A percentile compares a stretch with the other conserved stretches of the same genome.
Conservation (phyloP, 2,797 vertebrate species). For the Coracias cyanogaster region DNA sequence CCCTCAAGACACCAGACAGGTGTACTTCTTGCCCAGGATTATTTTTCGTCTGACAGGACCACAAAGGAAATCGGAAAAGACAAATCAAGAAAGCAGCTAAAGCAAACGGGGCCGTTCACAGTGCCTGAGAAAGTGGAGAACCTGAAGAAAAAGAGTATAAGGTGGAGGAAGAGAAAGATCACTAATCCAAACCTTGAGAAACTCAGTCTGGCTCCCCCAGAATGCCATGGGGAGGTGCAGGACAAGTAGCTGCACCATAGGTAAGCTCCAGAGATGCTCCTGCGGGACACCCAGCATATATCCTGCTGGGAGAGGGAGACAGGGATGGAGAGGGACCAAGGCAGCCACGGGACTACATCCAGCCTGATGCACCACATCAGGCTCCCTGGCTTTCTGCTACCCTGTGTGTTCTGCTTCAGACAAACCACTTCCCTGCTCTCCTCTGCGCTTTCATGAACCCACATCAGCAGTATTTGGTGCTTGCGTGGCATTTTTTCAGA, state of each 20-base stretch:
- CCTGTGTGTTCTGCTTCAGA: not conserved
- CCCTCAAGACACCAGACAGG: not conserved
- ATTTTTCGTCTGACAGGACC: slow-evolving; percentile 10
- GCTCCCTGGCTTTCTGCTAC: not conserved
- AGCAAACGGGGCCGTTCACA: not conserved
- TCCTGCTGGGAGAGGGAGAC: accelerated
- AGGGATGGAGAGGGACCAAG: not conserved
- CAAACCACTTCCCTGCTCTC: not conserved
- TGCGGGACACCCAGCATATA: not conserved
- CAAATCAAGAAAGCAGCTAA: not conserved
- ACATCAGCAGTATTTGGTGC: not conserved
- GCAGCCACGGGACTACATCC: not conserved
- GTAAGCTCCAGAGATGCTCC: not conserved
- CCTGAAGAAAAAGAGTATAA: not conserved
- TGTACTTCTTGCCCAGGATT: not conserved
- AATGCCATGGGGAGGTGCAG: not conserved
- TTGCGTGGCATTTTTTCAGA: not conserved
- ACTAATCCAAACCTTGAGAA: not conserved
- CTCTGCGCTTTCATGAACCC: not conserved
- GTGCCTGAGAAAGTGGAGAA: not conserved
- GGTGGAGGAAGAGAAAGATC: not conserved
- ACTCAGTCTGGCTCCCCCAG: not conserved
- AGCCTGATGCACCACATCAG: not conserved
- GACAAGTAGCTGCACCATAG: not conserved
- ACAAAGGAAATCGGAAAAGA: not conserved